Base-by-base conservation (phyloP, 1,140 invertebrate genomes). In the Parapsyche elsis region DNA sequence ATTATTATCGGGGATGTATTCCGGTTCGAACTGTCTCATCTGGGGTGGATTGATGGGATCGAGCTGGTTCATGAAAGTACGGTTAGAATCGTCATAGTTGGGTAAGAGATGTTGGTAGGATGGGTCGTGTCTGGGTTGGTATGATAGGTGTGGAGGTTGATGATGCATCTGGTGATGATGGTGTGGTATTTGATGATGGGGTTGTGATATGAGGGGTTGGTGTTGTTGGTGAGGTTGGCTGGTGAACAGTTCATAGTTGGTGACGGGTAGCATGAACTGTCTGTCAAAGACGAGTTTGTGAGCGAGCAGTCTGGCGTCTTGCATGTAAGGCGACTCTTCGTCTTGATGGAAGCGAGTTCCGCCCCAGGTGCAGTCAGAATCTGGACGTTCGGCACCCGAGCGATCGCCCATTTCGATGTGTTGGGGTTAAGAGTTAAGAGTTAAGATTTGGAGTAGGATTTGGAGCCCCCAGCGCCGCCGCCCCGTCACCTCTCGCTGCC, bases 1-100 rank as follows among this genome's bases (percentile, higher is more conserved):
- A 5, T 19, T 12, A 7, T 24, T 26, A 2, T 67, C 64, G 0
- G 71, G 95, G 92, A 61, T 90, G n/a, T n/a, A n/a, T n/a, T n/a
- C n/a, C 87, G 59, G 24, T 86, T 87, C 53, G 86, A 85, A 24
- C 67, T 81, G 81, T 82, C 84, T 71, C 64, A 26, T 1, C 49
- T 53, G 49, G 12, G 49, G 49, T 12, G 49, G 16, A 12, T 53
- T 53, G 4, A 53, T 53, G 9, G 21, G 10, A 0, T 67, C 64
- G 1, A 67, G 9, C 2, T 21, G 64, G 24, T 67, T 67, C 21
- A n/a, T 12, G 24, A 67, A 67, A 26, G 5, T 67, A 9, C 64
- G 26, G 64, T 67, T 26, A 5, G 23, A 23, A 1, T 67, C 64
- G 9, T 67, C 64, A 23, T 67, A 61, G 16, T 16, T n/a, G 16